Conservation (phyloP, 2,113 vertebrate genomes). For the Regulus satrapa region DNA sequence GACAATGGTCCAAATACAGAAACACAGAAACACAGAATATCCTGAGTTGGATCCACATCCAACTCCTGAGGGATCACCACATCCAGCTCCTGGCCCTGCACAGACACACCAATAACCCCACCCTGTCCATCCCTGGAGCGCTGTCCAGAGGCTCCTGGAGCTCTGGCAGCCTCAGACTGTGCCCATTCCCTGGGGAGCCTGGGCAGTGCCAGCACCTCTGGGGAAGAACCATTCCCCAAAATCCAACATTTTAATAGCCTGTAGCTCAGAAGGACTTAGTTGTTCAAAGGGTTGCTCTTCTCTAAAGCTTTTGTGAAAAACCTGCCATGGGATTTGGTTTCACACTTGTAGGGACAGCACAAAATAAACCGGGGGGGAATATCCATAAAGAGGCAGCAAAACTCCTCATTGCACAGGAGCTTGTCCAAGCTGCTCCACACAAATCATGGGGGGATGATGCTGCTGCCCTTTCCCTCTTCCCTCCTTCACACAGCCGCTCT, state of each 20-base stretch:
- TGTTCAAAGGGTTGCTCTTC: not conserved
- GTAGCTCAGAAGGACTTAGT: not conserved
- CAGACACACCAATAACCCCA: not conserved
- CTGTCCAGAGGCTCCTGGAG: not conserved
- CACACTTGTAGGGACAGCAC: rapidly evolving
- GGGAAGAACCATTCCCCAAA: not conserved
- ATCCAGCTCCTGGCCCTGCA: not conserved
- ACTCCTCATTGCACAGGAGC: not conserved
- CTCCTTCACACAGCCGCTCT: not conserved
- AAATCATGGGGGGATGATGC: not conserved
- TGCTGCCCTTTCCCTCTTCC: not conserved
- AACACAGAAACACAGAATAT: too few relatives aligned
- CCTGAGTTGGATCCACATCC: not conserved
- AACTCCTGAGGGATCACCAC: too few relatives aligned
- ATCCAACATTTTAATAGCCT: not conserved
- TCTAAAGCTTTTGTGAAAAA: not conserved
- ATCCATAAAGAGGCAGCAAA: not conserved
- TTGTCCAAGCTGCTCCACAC: not conserved
- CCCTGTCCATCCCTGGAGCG: not conserved
- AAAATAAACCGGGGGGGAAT: not conserved
- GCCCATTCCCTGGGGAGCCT: not conserved
- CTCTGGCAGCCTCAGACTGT: not conserved
- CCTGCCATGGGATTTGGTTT: not conserved
- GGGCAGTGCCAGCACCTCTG: not conserved
- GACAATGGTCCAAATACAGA: too few relatives aligned